Evolutionary conservation across 1,140 invertebrate genomes (phyloP), one percentile per base, ranked within the genome.

Genomic region (Pogonomyrmex californicus): DNA sequence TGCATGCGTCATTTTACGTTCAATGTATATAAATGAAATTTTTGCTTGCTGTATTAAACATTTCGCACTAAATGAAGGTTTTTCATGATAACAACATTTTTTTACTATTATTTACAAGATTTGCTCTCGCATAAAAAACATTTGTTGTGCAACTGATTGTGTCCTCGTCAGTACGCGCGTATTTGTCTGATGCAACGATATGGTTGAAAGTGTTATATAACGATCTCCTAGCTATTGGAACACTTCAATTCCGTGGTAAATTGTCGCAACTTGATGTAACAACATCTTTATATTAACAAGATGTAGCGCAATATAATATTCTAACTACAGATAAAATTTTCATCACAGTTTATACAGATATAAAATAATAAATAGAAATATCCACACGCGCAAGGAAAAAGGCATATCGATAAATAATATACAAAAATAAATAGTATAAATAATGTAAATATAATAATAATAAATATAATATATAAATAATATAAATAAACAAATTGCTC

Each of bases 111-210:
- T 23, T 23, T 23, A 23, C 23, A 36, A 56, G 56, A 7, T 14
- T 17, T n/a, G 17, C 4, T 76, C 14, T 54, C 36, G 23, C 14
- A 47, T 10, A 30, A 79, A 49, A 63, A 79, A 68, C 41, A 36
- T 66, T n/a, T 36, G 47, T 79, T 79, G 33, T 51, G 76, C 33
- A 65, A 78, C 33, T 51, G 33, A 66, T 79, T 79, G 62, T 56
- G 49, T 68, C 33, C n/a, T 68, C 36, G 36, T 6, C n/a, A 38
- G 49, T 54, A 54, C 12, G 3, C 33, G 36, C 30, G 36, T 78
- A 63, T 79, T 60, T 76, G 36, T 17, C 5, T 9, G 23, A 12
- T 51, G 5, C 41, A 14, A 76, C 38, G 12, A 47, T 14, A 58
- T 10, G 41, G 75, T 77, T 63, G 56, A 77, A 30, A 33, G 30